Base-by-base conservation (phyloP, 2,888 invertebrate species). In the Noctua janthe region DNA sequence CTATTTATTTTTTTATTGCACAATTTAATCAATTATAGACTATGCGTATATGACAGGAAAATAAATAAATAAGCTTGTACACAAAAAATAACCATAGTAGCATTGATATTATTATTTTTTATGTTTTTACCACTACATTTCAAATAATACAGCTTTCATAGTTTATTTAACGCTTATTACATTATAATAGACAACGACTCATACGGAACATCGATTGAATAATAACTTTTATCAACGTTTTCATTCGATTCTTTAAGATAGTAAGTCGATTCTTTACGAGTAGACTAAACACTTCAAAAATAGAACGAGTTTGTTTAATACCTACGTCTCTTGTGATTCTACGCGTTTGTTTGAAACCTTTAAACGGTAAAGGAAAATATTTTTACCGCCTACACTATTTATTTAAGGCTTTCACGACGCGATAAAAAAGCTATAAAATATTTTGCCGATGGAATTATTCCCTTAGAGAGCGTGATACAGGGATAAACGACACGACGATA, bases 401-500 rank as follows among this genome's bases (percentile, higher is more conserved):
- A 85, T 85, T 71, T 85, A 85, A 78, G 71, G 83, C 72, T 83
- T 78, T 77, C 73, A 77, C 64, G 64, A 62, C 11, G 71, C 81
- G 74, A 86, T 89, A 83, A 89, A 87, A 87, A 77, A 69, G 69
- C 64, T 71, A 81, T 80, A 87, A 80, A 82, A 89, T 80, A 81
- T 87, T 87, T 85, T 76, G 56, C 47, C 64, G 72, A 71, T 69
- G 59, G 66, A 72, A 76, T 87, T 77, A 69, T 66, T 78, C 66
- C 78, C 70, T 76, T 59, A 82, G 66, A 49, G 54, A 62, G 49
- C 62, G 10, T 43, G 70, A 73, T 86, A 76, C 67, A 43, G 69
- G 77, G 72, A 78, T 84, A 86, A 87, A 77, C 54, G 74, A 47
- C 2, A 47, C 6, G 15, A 43, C 35, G n/a, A 85, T 83, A 83